phyloP scores from a whole-genome alignment of 1,140 invertebrate genomes.

The Eubasilissa regina region DNA sequence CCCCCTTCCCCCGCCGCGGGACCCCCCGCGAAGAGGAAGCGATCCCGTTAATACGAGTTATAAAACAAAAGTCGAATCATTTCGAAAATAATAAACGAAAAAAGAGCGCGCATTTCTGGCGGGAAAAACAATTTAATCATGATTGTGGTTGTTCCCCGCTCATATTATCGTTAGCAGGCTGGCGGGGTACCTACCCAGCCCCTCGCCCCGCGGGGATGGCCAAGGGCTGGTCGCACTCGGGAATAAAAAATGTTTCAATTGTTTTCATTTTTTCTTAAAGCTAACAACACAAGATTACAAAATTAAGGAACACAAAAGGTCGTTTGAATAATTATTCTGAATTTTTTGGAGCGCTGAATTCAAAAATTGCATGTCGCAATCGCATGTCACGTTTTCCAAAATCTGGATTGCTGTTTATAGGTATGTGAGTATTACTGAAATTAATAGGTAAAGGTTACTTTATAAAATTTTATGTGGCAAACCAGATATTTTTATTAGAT shows the following conservation, averaged over 20 bases:
- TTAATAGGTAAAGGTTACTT: no score
- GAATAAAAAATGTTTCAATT: neutral
- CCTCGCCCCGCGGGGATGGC: neutral
- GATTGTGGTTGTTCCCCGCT: neutral
- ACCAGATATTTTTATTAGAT: no score
- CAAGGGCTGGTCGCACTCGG: neutral
- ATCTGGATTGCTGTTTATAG: no score
- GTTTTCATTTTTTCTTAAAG: no score
- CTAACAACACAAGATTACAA: neutral
- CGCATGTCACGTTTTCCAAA: no score
- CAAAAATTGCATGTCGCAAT: no score
- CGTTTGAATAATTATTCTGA: no score
- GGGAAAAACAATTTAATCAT: slow-evolving; percentile 5
- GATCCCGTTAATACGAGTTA: neutral
- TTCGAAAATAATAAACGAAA: neutral
- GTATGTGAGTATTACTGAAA: no score
- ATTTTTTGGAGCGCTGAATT: no score
- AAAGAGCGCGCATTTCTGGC: neutral
- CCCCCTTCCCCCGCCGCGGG: no score
- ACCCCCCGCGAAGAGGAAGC: neutral
- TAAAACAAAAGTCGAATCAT: neutral
- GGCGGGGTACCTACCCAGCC: neutral
- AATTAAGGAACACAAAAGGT: no score
- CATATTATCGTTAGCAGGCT: neutral
- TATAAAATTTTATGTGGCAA: no score